phyloP scores from a whole-genome alignment of 92 coral and sea anemone genomes.

The Parazoanthus swiftii region DNA sequence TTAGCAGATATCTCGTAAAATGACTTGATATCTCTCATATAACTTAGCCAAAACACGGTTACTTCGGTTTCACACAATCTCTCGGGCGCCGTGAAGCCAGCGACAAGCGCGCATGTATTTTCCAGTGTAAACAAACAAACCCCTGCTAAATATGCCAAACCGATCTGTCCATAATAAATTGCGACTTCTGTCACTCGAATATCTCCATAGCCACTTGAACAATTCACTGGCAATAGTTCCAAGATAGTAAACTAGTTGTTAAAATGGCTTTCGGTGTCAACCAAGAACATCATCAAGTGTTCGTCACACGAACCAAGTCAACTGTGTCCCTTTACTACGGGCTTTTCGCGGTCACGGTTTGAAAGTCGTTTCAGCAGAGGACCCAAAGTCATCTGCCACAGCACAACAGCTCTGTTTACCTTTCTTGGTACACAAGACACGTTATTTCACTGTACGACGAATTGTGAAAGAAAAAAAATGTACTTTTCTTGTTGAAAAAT shows the following conservation, averaged over 20 bases:
- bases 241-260: neutral
- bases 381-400: constrained; percentile 35
- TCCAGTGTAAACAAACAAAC: constrained; percentile 90
- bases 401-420: constrained; percentile 44
- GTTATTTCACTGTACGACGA: constrained; percentile 39
- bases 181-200: constrained; percentile 49
- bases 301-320: constrained; percentile 17
- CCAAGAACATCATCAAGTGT: neutral
- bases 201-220: constrained; percentile 28
- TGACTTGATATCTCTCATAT: constrained; percentile 30
- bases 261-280: neutral
- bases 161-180: constrained; percentile 61
- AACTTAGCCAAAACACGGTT: neutral
- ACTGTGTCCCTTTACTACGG: neutral
- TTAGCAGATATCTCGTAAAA: neutral
- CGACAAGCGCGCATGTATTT: constrained; percentile 83
- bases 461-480: constrained; percentile 33
- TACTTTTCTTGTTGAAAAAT: neutral
- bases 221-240: neutral
- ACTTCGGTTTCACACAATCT: constrained; percentile 18
- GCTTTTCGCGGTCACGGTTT: neutral
- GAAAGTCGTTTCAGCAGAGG: neutral
- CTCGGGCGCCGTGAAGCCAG: constrained; percentile 46
- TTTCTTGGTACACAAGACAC: constrained; percentile 31
- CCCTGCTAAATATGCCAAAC: constrained; percentile 61